phyloP scores from a whole-genome alignment of 1,140 invertebrate species.

The Homarus americanus region DNA sequence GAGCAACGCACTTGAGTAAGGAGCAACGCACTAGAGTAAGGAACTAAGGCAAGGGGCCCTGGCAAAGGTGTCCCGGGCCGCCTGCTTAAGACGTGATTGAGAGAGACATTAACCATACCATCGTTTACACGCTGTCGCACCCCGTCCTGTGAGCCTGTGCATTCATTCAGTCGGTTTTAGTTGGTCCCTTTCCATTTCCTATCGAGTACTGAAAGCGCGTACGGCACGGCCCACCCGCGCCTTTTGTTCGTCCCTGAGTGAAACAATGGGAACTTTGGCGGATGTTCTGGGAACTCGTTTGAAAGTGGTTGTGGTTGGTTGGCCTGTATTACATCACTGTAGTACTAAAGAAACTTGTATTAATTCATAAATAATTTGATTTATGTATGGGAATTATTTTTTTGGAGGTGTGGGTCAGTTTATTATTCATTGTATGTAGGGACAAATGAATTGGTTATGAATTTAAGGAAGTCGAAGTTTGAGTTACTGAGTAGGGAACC shows the following conservation, averaged over 20 bases:
- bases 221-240: background rate
- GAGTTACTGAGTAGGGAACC: background rate
- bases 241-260: constrained; percentile 63
- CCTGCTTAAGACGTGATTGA: constrained; percentile 62
- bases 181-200: constrained; percentile 56
- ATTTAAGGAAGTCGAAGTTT: constrained; percentile 1
- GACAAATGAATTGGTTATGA: background rate
- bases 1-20: background rate
- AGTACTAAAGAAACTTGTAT: no score
- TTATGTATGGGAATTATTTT: no score
- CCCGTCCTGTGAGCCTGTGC: constrained; percentile 44
- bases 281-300: constrained; percentile 30
- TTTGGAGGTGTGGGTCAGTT: no score
- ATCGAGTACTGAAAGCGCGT: constrained; percentile 31
- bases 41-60: background rate
- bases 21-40: background rate
- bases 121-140: constrained; percentile 70
- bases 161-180: constrained; percentile 54
- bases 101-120: constrained; percentile 67
- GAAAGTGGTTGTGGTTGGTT: no score
- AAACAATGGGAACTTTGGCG: constrained; percentile 59
- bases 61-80: background rate
- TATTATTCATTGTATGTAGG: background rate
- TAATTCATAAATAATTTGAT: no score
- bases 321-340: no score